These are phyloP conservation scores for Chymomyza caudatula DNA, from an alignment of 2,888 invertebrate species.

Conservation along the genomic window DNA sequence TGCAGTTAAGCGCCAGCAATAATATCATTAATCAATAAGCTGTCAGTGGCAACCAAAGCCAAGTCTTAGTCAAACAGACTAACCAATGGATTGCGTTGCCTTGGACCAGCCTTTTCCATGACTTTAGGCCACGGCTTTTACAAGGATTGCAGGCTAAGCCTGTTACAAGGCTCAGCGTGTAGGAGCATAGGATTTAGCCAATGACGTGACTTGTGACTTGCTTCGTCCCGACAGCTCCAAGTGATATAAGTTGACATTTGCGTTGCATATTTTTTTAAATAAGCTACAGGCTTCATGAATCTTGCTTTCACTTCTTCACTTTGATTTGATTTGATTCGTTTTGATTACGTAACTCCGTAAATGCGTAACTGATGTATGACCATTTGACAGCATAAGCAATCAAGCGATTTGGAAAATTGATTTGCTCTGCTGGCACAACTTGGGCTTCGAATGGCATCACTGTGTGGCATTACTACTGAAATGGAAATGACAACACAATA, in stretches of 20 bases:
- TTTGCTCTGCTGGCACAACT: constrained; percentile 23
- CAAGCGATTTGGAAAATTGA: constrained; percentile 55
- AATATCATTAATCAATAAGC: constrained; percentile 54
- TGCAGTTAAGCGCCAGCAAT: constrained; percentile 4
- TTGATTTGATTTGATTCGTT: constrained; percentile 50
- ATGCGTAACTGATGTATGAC: not conserved
- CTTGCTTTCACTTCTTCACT: not conserved
- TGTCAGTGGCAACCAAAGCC: constrained; percentile 20
- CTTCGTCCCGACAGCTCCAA: not conserved
- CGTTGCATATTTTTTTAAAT: not conserved
- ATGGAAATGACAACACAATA: constrained; percentile 25
- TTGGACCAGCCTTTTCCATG: not conserved
- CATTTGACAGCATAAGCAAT: constrained; percentile 51
- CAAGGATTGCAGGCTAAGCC: not conserved
- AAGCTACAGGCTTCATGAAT: not conserved
- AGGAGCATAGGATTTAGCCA: not conserved
- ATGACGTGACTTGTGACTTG: not conserved
- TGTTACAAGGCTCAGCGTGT: not conserved
- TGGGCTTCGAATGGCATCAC: constrained; percentile 3
- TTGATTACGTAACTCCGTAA: not conserved
- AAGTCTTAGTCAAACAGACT: constrained; percentile 19
- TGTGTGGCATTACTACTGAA: constrained; percentile 15
- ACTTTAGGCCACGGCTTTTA: not conserved
- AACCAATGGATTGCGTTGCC: not conserved
- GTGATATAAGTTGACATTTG: not conserved